These are phyloP conservation scores for Listrodromus nycthemerus DNA, from an alignment of 2,888 invertebrate genomes.

Conservation along the genomic window DNA sequence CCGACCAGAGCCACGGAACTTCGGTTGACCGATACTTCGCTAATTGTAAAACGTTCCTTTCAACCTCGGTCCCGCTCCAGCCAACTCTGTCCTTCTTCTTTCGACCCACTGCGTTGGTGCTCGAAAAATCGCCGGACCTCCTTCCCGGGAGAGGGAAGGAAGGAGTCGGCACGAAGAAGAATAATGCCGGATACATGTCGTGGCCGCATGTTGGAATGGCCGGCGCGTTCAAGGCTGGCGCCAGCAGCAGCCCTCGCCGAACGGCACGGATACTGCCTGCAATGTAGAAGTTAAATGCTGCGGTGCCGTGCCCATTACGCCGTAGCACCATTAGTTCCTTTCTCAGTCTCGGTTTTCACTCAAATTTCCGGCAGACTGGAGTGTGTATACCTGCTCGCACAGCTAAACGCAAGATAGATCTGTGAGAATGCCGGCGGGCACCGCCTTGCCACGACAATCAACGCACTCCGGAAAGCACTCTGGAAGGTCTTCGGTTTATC, in stretches of 20 bases:
- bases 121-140: slow-evolving; percentile 43
- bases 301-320: slow-evolving; percentile 36
- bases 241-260: slow-evolving; percentile 34
- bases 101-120: slow-evolving; percentile 23
- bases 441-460: slow-evolving; percentile 49
- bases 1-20: slow-evolving; percentile 25
- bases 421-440: slow-evolving; percentile 12
- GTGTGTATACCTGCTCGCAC: not conserved
- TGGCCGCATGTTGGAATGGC: slow-evolving; percentile 47
- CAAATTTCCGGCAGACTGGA: slow-evolving; percentile 53
- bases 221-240: slow-evolving; percentile 47
- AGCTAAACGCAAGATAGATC: not conserved
- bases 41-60: slow-evolving; percentile 78
- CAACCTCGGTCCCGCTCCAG: slow-evolving; percentile 10
- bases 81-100: slow-evolving; percentile 59
- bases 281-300: slow-evolving; percentile 39
- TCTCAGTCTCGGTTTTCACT: slow-evolving; percentile 14
- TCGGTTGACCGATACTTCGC: slow-evolving; percentile 73
- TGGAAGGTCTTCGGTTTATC: slow-evolving; percentile 50
- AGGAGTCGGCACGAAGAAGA: slow-evolving; percentile 31
- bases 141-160: slow-evolving; percentile 8
- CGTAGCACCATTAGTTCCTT: slow-evolving; percentile 30
- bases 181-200: slow-evolving; percentile 21
- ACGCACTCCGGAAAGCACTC: slow-evolving; percentile 60
- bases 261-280: slow-evolving; percentile 42